Percentiles rank a stretch among this genome's conserved stretches.
Evolutionary conservation across 2,888 invertebrate genomes (phyloP).

Genomic region (Caenorhabditis becei): DNA sequence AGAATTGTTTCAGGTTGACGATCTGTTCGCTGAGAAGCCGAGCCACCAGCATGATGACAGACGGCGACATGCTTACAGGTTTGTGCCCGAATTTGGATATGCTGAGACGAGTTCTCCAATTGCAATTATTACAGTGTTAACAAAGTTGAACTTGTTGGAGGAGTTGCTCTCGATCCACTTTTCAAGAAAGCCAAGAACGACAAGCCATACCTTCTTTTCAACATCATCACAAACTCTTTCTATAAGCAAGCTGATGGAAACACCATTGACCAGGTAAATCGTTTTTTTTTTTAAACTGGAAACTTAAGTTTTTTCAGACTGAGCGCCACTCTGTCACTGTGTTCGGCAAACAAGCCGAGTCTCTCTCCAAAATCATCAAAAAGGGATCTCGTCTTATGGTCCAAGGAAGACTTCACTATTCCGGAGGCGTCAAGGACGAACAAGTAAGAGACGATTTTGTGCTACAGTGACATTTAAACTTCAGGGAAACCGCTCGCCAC

Average conservation of each 20-base stretch:
- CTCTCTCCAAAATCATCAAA: conserved; percentile 58
- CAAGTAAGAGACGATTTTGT: conserved; percentile 4
- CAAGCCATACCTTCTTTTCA: conserved; percentile 70
- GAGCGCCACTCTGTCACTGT: conserved; percentile 71
- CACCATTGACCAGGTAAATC: conserved; percentile 38
- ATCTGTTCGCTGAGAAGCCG: conserved; percentile 65
- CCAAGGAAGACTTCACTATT: conserved; percentile 73
- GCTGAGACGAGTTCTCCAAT: neutral
- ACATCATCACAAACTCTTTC: conserved; percentile 73
- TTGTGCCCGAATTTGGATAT: neutral
- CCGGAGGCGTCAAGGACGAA: conserved; percentile 69
- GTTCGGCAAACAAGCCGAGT: conserved; percentile 71
- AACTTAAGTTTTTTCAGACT: conserved; percentile 36
- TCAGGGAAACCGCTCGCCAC: conserved; percentile 69
- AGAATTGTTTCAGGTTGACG: conserved; percentile 62
- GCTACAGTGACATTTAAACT: no score
- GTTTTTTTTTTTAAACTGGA: neutral
- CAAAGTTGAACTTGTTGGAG: conserved; percentile 76
- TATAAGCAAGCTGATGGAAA: conserved; percentile 54
- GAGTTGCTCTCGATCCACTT: conserved; percentile 72
- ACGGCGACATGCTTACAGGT: conserved; percentile 61
- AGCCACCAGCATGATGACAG: conserved; percentile 20
- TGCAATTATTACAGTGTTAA: conserved; percentile 69
- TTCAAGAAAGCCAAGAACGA: conserved; percentile 67
- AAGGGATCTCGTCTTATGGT: conserved; percentile 74